Conservation (phyloP, 2,113 vertebrate genomes). For the Engystomops pustulosus region DNA sequence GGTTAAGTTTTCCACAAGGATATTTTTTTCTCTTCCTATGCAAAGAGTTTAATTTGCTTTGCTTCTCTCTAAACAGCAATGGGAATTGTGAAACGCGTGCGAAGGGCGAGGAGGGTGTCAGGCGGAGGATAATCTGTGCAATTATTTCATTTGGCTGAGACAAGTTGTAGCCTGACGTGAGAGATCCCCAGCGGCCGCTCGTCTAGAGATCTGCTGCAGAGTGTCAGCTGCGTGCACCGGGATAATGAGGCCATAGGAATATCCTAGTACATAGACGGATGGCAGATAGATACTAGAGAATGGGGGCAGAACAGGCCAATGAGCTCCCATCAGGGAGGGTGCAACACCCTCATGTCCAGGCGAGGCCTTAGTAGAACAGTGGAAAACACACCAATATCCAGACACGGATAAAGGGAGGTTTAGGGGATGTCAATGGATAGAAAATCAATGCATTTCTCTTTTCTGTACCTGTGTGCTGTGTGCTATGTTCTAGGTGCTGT, state of each 20-base stretch:
- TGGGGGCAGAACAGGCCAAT: too few relatives aligned
- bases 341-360: too few relatives aligned
- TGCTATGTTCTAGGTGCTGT: too few relatives aligned
- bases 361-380: too few relatives aligned
- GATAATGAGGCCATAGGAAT: too few relatives aligned
- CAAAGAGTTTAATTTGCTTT: neutral
- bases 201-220: neutral
- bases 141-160: constrained; percentile 35
- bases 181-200: neutral
- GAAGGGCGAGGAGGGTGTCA: neutral
- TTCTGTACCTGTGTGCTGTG: too few relatives aligned
- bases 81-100: constrained; percentile 17
- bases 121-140: constrained; percentile 12
- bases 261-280: too few relatives aligned
- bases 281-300: constrained; percentile 3
- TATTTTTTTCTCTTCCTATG: neutral
- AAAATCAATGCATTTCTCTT: too few relatives aligned
- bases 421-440: too few relatives aligned
- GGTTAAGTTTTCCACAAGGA: neutral
- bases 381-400: too few relatives aligned
- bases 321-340: too few relatives aligned
- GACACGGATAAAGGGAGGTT: too few relatives aligned
- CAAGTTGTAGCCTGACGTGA: constrained; percentile 36
- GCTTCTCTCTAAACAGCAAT: neutral
- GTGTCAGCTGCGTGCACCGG: neutral